Conservation (phyloP, 2,888 invertebrate species). For the Operophtera brumata region DNA sequence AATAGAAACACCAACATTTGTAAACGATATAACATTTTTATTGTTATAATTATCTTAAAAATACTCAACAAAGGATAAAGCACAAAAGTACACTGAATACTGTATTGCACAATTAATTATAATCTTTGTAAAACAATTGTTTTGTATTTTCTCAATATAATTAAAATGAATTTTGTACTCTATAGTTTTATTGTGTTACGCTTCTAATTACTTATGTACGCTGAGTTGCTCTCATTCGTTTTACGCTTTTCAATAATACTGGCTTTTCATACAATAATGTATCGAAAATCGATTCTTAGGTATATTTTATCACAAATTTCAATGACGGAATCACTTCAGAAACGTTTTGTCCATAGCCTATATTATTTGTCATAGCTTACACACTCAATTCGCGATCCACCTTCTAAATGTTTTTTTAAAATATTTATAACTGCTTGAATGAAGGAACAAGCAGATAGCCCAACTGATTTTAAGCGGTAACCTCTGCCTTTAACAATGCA, state of each 20-base stretch:
- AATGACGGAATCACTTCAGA: neutral
- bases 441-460: too few species aligned
- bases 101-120: conserved; percentile 56
- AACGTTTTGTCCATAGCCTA: neutral
- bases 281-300: neutral
- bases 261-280: neutral
- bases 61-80: conserved; percentile 20
- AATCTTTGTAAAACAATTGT: conserved; percentile 58
- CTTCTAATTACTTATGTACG: conserved; percentile 4
- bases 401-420: too few species aligned
- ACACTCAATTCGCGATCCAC: too few species aligned
- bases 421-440: too few species aligned
- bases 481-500: too few species aligned
- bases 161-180: conserved; percentile 52
- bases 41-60: conserved; percentile 1
- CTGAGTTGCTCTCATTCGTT: too few species aligned
- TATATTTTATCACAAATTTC: conserved; percentile 2
- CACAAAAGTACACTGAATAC: neutral
- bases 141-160: conserved; percentile 72
- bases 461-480: too few species aligned
- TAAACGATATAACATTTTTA: neutral
- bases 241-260: too few species aligned
- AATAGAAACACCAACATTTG: too few species aligned
- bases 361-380: too few species aligned
- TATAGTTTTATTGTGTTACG: conserved; percentile 32